Percentiles rank a stretch among this genome's conserved stretches.
Evolutionary conservation across 2,113 vertebrate genomes (phyloP).

Genomic region (Vicugna pacos): DNA sequence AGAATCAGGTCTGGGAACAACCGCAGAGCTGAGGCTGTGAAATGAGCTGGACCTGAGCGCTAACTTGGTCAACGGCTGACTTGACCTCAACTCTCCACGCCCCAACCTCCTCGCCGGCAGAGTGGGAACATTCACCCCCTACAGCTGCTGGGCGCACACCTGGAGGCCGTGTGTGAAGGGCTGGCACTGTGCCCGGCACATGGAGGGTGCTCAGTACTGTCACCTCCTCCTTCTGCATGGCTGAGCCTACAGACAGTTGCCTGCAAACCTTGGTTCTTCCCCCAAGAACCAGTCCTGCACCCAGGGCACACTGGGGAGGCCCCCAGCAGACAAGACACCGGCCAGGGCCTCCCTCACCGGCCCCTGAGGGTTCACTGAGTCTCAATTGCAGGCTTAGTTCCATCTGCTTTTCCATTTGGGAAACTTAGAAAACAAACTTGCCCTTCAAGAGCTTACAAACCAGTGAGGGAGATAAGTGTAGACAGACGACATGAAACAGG

Average conservation of each 20-base stretch:
- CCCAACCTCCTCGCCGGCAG: neutral
- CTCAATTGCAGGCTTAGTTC: neutral
- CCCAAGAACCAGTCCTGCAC: rapidly evolving
- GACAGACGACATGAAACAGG: neutral
- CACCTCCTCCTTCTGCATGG: neutral
- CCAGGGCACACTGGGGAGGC: neutral
- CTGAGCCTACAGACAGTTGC: neutral
- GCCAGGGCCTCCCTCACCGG: neutral
- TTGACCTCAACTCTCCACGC: neutral
- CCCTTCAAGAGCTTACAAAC: neutral
- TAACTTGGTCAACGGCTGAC: neutral
- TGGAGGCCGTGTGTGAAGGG: neutral
- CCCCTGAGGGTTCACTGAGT: neutral
- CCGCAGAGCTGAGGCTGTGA: neutral
- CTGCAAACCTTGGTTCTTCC: neutral
- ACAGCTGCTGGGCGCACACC: neutral
- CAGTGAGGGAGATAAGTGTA: neutral
- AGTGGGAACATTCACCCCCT: neutral
- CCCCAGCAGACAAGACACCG: neutral
- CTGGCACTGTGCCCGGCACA: neutral
- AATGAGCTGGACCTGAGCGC: neutral
- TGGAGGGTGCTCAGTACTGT: neutral
- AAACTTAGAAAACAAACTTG: neutral
- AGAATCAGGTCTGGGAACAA: neutral
- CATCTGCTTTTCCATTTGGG: neutral